A percentile compares a stretch with the other conserved stretches of the same genome.
Conservation (phyloP, 2,797 vertebrate species). For the Cetoscarus ocellatus region DNA sequence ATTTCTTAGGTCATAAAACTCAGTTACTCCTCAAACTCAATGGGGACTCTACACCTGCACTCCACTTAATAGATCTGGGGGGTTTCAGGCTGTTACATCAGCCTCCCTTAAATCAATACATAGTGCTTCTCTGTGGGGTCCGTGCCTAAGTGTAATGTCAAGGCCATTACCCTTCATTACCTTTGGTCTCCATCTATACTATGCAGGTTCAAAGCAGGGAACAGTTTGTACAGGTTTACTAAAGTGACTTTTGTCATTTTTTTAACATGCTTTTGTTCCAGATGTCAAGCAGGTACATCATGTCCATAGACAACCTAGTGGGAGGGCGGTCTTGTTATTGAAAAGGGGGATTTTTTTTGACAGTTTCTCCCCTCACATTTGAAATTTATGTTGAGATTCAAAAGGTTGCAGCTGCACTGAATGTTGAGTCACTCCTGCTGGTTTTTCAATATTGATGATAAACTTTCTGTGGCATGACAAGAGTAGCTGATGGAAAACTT, state of each 20-base stretch:
- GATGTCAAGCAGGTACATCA: background rate
- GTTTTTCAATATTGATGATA: too few species aligned
- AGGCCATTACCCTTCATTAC: conserved; percentile 23
- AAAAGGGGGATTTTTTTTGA: too few species aligned
- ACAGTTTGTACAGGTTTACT: background rate
- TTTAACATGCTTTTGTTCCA: background rate
- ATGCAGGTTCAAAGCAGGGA: background rate
- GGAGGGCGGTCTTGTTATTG: too few species aligned
- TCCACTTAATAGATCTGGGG: conserved; percentile 36
- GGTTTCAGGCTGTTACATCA: conserved; percentile 17
- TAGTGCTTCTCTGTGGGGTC: conserved; percentile 19
- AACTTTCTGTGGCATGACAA: too few species aligned
- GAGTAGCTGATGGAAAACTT: too few species aligned
- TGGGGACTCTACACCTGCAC: conserved; percentile 41
- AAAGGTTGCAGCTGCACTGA: too few species aligned
- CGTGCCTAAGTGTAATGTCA: conserved; percentile 5
- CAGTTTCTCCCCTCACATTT: too few species aligned
- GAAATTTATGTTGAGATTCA: too few species aligned
- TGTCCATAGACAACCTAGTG: too few species aligned
- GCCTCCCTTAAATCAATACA: conserved; percentile 51
- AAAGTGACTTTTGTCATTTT: background rate
- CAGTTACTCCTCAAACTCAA: conserved; percentile 49
- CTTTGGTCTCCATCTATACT: background rate
- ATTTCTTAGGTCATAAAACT: conserved; percentile 39
- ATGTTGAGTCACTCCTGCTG: too few species aligned